Evolutionary conservation across 2,888 invertebrate species (phyloP).

Genomic region (Apeira syringaria): DNA sequence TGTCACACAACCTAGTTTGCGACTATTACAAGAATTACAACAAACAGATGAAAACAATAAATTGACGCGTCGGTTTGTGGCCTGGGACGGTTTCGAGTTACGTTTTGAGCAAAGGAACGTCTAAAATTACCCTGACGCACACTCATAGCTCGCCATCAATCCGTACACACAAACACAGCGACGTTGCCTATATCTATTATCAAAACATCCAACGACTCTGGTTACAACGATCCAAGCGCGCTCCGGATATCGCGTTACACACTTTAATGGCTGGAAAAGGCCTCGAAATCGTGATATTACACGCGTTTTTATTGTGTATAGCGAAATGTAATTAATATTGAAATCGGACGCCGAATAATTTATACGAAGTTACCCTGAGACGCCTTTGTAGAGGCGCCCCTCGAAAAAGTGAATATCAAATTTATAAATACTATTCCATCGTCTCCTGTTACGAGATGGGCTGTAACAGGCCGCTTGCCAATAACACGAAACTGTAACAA

Average conservation of each 20-base stretch:
- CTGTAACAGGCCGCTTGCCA: conserved; percentile 73
- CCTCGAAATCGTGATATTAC: conserved; percentile 83
- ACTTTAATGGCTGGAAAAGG: conserved; percentile 84
- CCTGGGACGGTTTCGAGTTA: conserved; percentile 80
- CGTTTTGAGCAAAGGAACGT: conserved; percentile 83
- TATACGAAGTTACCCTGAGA: conserved; percentile 68
- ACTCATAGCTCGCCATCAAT: conserved; percentile 52
- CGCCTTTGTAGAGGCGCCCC: conserved; percentile 59
- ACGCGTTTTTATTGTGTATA: conserved; percentile 81
- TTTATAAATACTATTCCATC: conserved; percentile 78
- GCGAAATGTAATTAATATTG: conserved; percentile 82
- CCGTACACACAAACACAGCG: conserved; percentile 65
- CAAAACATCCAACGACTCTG: conserved; percentile 82
- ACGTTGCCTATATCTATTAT: conserved; percentile 79
- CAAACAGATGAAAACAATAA: conserved; percentile 80
- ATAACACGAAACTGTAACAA: conserved; percentile 64
- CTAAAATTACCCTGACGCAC: conserved; percentile 82
- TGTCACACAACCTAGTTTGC: conserved; percentile 34
- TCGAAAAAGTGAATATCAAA: conserved; percentile 63
- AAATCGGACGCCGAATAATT: conserved; percentile 75
- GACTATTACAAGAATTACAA: conserved; percentile 51
- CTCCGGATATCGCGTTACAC: conserved; percentile 81
- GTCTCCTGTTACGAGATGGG: conserved; percentile 70
- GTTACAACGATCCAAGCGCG: conserved; percentile 83
- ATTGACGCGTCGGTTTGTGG: conserved; percentile 78